These are phyloP conservation scores for Ammodytes marinus DNA, from an alignment of 2,113 vertebrate genomes.

Conservation along the genomic window DNA sequence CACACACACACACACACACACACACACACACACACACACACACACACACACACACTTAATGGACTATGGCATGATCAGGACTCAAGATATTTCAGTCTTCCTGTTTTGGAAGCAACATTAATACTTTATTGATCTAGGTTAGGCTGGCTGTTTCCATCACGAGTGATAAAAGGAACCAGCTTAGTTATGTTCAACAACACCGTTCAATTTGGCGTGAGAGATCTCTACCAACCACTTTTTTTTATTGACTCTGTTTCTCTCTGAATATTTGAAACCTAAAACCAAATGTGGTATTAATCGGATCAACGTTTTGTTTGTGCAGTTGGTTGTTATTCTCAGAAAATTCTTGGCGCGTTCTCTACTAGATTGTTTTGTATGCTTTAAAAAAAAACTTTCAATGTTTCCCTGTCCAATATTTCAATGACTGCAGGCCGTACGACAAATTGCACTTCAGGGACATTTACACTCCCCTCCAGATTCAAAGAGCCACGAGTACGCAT, in stretches of 20 bases:
- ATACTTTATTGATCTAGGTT: not conserved
- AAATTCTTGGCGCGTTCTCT: constrained; percentile 20
- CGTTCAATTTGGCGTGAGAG: not conserved
- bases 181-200: not conserved
- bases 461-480: constrained; percentile 29
- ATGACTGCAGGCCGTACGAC: constrained; percentile 8
- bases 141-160: not conserved
- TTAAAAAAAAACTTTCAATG: constrained; percentile 21
- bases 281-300: constrained; percentile 17
- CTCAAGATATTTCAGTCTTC: constrained; percentile 1
- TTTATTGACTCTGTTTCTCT: constrained; percentile 1
- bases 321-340: constrained; percentile 8
- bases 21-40: constrained; percentile 46
- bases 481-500: not conserved
- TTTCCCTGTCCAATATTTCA: constrained; percentile 28
- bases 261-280: not conserved
- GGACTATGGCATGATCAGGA: constrained; percentile 4
- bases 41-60: constrained; percentile 12
- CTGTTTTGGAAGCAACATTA: not conserved
- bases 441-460: constrained; percentile 16
- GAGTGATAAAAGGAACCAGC: not conserved
- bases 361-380: constrained; percentile 16
- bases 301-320: constrained; percentile 20
- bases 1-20: constrained; percentile 50
- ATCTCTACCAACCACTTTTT: not conserved